A percentile compares a stretch with the other conserved stretches of the same genome.
Conservation (phyloP, 2,888 invertebrate genomes). For the Clivina fossor region DNA sequence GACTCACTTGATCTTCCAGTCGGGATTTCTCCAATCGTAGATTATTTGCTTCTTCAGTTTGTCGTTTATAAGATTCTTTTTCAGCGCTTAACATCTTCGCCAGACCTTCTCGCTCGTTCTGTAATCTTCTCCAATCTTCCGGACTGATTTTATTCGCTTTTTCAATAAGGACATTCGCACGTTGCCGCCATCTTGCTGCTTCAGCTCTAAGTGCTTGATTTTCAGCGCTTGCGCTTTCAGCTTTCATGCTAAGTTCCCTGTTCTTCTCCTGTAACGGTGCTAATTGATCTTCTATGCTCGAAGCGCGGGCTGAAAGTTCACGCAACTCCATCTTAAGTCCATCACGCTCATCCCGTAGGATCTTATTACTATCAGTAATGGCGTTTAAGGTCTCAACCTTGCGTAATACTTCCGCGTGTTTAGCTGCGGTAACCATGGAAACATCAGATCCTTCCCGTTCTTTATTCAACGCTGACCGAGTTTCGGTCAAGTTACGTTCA, state of each 20-base stretch:
- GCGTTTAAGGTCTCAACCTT: conserved; percentile 91
- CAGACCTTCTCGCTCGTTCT: conserved; percentile 77
- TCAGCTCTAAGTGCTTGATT: conserved; percentile 78
- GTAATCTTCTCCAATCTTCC: conserved; percentile 87
- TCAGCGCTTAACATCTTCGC: conserved; percentile 77
- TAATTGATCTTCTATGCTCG: conserved; percentile 68
- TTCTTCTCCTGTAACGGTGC: conserved; percentile 77
- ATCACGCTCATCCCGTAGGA: conserved; percentile 85
- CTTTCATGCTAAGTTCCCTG: conserved; percentile 68
- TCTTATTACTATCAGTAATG: conserved; percentile 88
- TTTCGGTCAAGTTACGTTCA: conserved; percentile 73
- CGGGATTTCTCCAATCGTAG: conserved; percentile 66
- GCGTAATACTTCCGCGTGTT: conserved; percentile 83
- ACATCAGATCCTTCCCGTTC: conserved; percentile 78
- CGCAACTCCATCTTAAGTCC: conserved; percentile 63
- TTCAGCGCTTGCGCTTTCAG: conserved; percentile 73
- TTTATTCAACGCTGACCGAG: conserved; percentile 64
- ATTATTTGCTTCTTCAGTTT: conserved; percentile 65
- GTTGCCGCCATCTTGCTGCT: conserved; percentile 80
- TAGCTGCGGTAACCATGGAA: conserved; percentile 73
- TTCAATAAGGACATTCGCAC: conserved; percentile 86
- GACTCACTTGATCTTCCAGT: conserved; percentile 68
- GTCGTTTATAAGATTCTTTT: conserved; percentile 68
- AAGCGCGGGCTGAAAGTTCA: conserved; percentile 66
- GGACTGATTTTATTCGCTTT: conserved; percentile 88